A percentile compares a stretch with the other conserved stretches of the same genome.
phyloP scores from a whole-genome alignment of 1,140 invertebrate species.

The Nymphalis io region DNA sequence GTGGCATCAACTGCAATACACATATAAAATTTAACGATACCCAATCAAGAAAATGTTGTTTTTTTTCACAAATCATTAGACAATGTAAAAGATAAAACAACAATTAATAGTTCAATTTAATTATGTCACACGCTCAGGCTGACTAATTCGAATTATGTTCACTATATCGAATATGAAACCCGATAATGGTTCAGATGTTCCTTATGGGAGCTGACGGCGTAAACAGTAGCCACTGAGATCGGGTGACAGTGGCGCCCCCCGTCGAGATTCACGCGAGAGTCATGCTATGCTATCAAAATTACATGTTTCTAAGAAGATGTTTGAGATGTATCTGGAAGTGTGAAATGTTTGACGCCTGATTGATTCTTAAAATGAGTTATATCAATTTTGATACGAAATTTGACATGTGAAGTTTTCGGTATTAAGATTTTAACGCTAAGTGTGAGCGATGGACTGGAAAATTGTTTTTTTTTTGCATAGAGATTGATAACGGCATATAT shows the following conservation, averaged over 20 bases:
- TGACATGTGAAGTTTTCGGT: neutral
- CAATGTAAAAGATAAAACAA: neutral
- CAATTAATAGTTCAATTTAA: conserved; percentile 20
- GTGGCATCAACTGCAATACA: too few relatives aligned
- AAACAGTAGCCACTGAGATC: conserved; percentile 70
- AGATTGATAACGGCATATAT: neutral
- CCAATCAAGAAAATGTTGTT: neutral
- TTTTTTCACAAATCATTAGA: neutral
- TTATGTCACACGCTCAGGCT: conserved; percentile 46
- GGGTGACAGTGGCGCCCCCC: conserved; percentile 64
- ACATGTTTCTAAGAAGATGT: conserved; percentile 35
- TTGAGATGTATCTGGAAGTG: conserved; percentile 30
- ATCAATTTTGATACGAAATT: conserved; percentile 7
- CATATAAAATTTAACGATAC: too few relatives aligned
- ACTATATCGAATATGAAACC: conserved; percentile 66
- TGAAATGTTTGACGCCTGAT: conserved; percentile 38
- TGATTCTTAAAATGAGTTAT: conserved; percentile 14
- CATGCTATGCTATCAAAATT: conserved; percentile 32
- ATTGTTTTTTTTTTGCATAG: neutral
- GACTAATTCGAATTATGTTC: conserved; percentile 54
- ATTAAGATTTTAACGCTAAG: neutral
- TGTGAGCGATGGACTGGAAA: neutral
- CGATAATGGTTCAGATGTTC: conserved; percentile 47
- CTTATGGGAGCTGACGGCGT: conserved; percentile 58
- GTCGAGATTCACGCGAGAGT: conserved; percentile 41